Conservation (phyloP, 2,113 vertebrate genomes). For the Pantherophis guttatus region DNA sequence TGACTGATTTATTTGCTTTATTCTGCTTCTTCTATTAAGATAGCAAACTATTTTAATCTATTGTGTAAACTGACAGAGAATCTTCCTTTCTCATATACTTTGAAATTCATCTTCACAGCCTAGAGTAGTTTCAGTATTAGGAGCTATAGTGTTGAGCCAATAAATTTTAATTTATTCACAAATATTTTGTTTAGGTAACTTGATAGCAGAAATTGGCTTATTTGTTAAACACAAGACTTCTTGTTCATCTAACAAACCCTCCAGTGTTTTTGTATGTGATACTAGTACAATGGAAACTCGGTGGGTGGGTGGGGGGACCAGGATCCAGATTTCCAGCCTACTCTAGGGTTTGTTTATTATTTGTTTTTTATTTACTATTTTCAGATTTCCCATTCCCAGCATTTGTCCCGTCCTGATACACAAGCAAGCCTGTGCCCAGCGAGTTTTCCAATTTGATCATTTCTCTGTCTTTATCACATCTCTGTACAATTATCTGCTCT, state of each 20-base stretch:
- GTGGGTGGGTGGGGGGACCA: fast-evolving
- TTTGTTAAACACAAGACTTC: background rate
- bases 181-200: background rate
- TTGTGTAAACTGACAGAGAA: background rate
- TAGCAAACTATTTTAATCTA: background rate
- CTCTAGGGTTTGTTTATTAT: background rate
- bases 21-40: background rate
- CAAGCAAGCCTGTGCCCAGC: background rate
- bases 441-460: background rate
- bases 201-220: background rate
- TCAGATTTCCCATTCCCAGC: background rate
- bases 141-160: background rate
- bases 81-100: background rate
- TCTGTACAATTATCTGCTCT: background rate
- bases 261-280: background rate
- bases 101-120: background rate
- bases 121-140: background rate
- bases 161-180: background rate
- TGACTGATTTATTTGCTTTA: background rate
- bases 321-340: background rate
- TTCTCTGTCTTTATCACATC: background rate
- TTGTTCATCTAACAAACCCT: background rate
- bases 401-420: background rate
- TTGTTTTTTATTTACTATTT: background rate
- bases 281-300: background rate